A percentile compares a stretch with the other conserved stretches of the same genome.
Conservation (phyloP, 2,797 vertebrate genomes). For the Aeoliscus strigatus region DNA sequence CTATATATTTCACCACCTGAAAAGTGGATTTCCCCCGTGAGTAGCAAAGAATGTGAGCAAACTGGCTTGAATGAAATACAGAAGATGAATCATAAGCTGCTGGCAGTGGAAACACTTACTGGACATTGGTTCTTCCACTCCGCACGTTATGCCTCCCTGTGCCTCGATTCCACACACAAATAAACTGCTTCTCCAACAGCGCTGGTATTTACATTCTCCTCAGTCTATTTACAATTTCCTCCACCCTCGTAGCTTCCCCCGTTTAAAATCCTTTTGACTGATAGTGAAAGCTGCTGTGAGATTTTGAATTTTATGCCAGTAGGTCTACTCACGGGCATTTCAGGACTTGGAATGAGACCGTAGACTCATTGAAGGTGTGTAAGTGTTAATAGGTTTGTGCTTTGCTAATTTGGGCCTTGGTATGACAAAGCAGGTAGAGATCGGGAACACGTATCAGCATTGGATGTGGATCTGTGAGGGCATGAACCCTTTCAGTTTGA, state of each 20-base stretch:
- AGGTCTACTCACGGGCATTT: background rate
- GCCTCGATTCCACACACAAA: conserved; percentile 42
- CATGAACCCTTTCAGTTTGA: conserved; percentile 1
- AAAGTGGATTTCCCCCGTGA: conserved; percentile 19
- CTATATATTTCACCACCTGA: conserved; percentile 33
- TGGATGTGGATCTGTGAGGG: conserved; percentile 10
- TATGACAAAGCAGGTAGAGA: conserved; percentile 7
- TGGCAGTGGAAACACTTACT: conserved; percentile 41
- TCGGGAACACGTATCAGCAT: conserved; percentile 13
- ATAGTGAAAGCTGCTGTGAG: conserved; percentile 1
- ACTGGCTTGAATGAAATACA: conserved; percentile 43
- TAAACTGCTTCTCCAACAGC: conserved; percentile 29
- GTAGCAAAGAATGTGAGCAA: conserved; percentile 47
- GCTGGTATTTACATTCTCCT: conserved; percentile 26
- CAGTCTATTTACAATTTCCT: conserved; percentile 24
- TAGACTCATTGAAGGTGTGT: conserved; percentile 8
- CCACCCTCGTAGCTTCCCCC: conserved; percentile 9
- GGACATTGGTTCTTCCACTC: conserved; percentile 30
- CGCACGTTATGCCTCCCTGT: conserved; percentile 40
- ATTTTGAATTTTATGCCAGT: conserved; percentile 9
- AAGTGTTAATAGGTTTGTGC: conserved; percentile 8
- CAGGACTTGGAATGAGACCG: background rate
- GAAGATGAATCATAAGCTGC: conserved; percentile 44
- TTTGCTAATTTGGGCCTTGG: conserved; percentile 8
- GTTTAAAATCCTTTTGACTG: conserved; percentile 16